These are phyloP conservation scores for Cerceris ruficornis DNA, from an alignment of 2,888 invertebrate species.

Conservation along the genomic window DNA sequence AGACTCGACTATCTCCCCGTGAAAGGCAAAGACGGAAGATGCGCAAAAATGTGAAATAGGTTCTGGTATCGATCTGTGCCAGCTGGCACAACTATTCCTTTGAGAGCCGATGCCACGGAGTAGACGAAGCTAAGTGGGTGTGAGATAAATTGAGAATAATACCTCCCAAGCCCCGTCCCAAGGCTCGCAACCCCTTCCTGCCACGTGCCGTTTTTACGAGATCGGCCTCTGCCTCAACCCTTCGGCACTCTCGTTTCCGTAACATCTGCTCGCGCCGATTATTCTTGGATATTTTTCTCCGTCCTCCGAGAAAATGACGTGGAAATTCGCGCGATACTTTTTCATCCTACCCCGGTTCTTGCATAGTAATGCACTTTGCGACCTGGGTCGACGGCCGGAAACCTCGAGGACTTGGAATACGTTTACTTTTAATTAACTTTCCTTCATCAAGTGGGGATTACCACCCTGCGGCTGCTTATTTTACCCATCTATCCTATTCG, in stretches of 20 bases:
- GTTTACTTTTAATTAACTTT: slow-evolving; percentile 55
- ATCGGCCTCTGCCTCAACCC: slow-evolving; percentile 28
- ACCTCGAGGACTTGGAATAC: slow-evolving; percentile 18
- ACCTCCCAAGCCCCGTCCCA: slow-evolving; percentile 28
- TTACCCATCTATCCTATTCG: slow-evolving; percentile 15
- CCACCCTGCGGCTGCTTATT: slow-evolving; percentile 33
- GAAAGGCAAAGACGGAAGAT: background rate
- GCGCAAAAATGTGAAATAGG: slow-evolving; percentile 37
- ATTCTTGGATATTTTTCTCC: slow-evolving; percentile 59
- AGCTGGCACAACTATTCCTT: slow-evolving; percentile 62
- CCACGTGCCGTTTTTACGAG: slow-evolving; percentile 60
- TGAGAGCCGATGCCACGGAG: slow-evolving; percentile 52
- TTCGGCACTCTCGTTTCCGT: slow-evolving; percentile 25
- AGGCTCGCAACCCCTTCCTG: slow-evolving; percentile 10
- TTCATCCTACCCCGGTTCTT: slow-evolving; percentile 5
- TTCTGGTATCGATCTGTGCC: slow-evolving; percentile 53
- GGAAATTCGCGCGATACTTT: slow-evolving; percentile 18
- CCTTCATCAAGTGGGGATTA: slow-evolving; percentile 21
- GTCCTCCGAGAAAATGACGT: background rate
- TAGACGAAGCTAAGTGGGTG: slow-evolving; percentile 57
- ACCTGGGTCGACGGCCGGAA: background rate
- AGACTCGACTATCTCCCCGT: background rate
- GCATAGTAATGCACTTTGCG: slow-evolving; percentile 26
- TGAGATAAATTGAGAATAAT: slow-evolving; percentile 70
- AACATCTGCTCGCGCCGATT: slow-evolving; percentile 66